Evolutionary conservation across 2,888 invertebrate genomes (phyloP).

Genomic region (Panopea generosa): DNA sequence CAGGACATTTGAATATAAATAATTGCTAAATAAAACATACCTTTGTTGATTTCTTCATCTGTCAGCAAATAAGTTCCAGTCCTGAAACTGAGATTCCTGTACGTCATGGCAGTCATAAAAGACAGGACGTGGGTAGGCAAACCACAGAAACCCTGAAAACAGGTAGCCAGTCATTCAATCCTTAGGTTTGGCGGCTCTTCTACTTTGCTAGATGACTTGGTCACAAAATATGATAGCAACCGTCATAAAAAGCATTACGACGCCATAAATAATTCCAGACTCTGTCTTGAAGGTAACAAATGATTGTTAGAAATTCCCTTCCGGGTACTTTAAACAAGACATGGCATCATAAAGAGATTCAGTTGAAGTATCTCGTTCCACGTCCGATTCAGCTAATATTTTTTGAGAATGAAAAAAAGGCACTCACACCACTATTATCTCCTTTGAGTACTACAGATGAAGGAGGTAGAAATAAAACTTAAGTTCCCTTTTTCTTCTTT

Average conservation of each 20-base stretch:
- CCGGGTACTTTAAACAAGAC: conserved; percentile 67
- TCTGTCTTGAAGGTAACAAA: conserved; percentile 75
- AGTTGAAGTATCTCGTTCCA: conserved; percentile 54
- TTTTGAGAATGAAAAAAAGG: conserved; percentile 70
- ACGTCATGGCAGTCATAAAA: conserved; percentile 72
- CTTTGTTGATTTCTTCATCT: conserved; percentile 57
- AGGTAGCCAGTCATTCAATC: conserved; percentile 81
- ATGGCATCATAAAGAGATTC: conserved; percentile 68
- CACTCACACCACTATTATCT: too few species aligned
- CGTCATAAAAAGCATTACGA: conserved; percentile 69
- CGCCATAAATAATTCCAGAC: conserved; percentile 73
- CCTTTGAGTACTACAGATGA: too few species aligned
- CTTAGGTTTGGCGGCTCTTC: conserved; percentile 81
- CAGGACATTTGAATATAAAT: too few species aligned
- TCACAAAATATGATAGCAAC: conserved; percentile 73
- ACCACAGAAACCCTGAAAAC: conserved; percentile 80
- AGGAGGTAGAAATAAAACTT: conserved; percentile 76
- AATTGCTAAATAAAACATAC: conserved; percentile 22
- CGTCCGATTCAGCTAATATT: conserved; percentile 61
- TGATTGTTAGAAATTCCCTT: conserved; percentile 70
- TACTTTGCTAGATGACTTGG: conserved; percentile 83
- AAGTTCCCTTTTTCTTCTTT: too few species aligned
- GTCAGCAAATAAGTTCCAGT: conserved; percentile 66
- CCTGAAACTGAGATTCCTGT: conserved; percentile 67
- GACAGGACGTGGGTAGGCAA: conserved; percentile 81